These are phyloP conservation scores for Hirtodrosophila confusa DNA, from an alignment of 2,888 invertebrate genomes.

Conservation along the genomic window DNA sequence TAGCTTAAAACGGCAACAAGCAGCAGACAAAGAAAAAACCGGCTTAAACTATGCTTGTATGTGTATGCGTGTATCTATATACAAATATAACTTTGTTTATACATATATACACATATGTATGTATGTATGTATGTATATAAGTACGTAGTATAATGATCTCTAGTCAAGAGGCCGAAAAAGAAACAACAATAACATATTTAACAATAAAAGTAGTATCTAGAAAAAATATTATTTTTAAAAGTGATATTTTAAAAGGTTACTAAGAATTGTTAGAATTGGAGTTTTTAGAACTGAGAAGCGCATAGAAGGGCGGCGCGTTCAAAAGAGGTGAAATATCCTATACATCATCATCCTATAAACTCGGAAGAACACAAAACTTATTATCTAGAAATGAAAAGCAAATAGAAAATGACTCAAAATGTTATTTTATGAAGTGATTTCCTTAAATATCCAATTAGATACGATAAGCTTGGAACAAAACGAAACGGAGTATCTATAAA, in stretches of 20 bases:
- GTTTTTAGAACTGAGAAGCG: constrained; percentile 8
- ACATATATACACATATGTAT: not conserved
- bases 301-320: constrained; percentile 8
- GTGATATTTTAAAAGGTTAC: too few relatives aligned
- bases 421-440: too few relatives aligned
- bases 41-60: constrained; percentile 54
- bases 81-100: not conserved
- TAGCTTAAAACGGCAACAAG: constrained; percentile 51
- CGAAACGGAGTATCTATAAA: too few relatives aligned
- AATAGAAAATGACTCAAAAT: too few relatives aligned
- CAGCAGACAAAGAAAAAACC: constrained; percentile 70
- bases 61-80: not conserved
- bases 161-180: constrained; percentile 2
- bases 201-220: constrained; percentile 2
- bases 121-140: not conserved
- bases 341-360: not conserved
- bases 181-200: constrained; percentile 5
- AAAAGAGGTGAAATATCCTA: not conserved
- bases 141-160: constrained; percentile 26
- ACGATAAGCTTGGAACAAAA: too few relatives aligned
- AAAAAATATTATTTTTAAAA: too few relatives aligned
- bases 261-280: too few relatives aligned
- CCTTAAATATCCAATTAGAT: too few relatives aligned
- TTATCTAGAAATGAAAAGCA: too few relatives aligned
- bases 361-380: too few relatives aligned